Percentiles rank a stretch among this genome's conserved stretches.
Evolutionary conservation across 2,888 invertebrate genomes (phyloP).

Genomic region (Eucriotettix oculatus): DNA sequence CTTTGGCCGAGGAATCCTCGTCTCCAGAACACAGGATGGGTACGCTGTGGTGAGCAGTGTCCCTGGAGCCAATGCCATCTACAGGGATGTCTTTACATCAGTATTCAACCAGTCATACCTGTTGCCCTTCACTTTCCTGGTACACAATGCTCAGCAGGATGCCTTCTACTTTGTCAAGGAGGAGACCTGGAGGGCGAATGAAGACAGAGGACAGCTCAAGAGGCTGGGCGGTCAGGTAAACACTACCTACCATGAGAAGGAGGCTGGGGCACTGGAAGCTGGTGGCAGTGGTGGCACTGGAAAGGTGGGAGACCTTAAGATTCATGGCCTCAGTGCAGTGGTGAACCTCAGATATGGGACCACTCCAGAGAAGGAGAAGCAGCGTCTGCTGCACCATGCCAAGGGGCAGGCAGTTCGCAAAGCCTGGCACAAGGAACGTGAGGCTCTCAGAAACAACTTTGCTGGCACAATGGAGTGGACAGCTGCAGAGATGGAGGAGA

Average conservation of each 20-base stretch:
- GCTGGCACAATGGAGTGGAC: constrained; percentile 73
- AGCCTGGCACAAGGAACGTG: constrained; percentile 86
- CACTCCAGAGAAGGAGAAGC: constrained; percentile 74
- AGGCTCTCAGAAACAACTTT: constrained; percentile 60
- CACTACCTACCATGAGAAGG: constrained; percentile 77
- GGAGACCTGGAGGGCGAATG: constrained; percentile 74
- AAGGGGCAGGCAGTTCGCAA: constrained; percentile 71
- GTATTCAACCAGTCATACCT: constrained; percentile 81
- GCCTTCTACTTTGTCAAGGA: constrained; percentile 89
- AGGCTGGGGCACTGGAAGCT: constrained; percentile 29
- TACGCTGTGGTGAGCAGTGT: constrained; percentile 66
- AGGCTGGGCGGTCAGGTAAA: constrained; percentile 80
- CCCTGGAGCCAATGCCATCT: constrained; percentile 78
- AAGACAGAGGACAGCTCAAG: constrained; percentile 76
- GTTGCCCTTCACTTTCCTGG: constrained; percentile 72
- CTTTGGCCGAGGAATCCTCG: constrained; percentile 64
- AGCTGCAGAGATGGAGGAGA: constrained; percentile 73
- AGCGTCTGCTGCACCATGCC: constrained; percentile 78
- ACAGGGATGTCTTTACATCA: constrained; percentile 80
- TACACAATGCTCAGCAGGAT: constrained; percentile 78
- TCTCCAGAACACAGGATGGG: constrained; percentile 61
- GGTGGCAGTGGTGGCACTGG: constrained; percentile 13
- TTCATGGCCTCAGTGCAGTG: constrained; percentile 78
- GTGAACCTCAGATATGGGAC: constrained; percentile 92
- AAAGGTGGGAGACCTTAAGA: constrained; percentile 58